Conservation (phyloP, 1,140 invertebrate genomes). For the Protaetia brevitarsis region DNA sequence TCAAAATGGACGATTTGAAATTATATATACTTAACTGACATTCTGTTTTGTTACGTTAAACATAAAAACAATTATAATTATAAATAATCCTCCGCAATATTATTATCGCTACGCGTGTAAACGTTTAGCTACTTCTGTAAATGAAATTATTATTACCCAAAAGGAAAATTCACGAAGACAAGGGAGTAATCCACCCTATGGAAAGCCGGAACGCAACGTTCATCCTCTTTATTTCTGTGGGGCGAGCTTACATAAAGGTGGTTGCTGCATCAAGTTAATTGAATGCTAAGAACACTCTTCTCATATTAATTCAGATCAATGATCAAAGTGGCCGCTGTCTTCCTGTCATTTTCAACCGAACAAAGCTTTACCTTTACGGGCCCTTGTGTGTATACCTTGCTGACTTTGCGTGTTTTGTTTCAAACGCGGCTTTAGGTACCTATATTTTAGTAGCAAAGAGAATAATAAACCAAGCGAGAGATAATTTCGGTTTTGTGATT, state of each 20-base stretch:
- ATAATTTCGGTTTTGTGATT: too few relatives aligned
- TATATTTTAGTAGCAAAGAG: too few relatives aligned
- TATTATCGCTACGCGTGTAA: not conserved
- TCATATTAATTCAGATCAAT: conserved; percentile 22
- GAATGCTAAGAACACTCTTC: conserved; percentile 26
- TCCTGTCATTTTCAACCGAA: conserved; percentile 4
- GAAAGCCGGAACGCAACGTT: not conserved
- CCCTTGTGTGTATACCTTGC: not conserved
- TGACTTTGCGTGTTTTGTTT: not conserved
- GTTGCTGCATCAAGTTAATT: conserved; percentile 24
- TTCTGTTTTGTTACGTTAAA: too few relatives aligned
- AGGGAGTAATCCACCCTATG: conserved; percentile 4
- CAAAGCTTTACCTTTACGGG: not conserved
- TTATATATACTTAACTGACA: too few relatives aligned
- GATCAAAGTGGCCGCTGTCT: conserved; percentile 19
- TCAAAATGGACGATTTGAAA: too few relatives aligned
- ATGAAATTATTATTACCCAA: not conserved
- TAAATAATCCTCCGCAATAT: too few relatives aligned
- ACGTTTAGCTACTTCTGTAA: not conserved
- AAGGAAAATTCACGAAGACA: not conserved
- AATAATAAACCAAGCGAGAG: too few relatives aligned
- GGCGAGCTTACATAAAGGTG: conserved; percentile 18
- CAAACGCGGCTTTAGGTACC: too few relatives aligned
- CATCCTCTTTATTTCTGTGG: conserved; percentile 21
- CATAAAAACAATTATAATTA: too few relatives aligned